Evolutionary conservation across 1,140 invertebrate genomes (phyloP).

Genomic region (Ceratina australensis): DNA sequence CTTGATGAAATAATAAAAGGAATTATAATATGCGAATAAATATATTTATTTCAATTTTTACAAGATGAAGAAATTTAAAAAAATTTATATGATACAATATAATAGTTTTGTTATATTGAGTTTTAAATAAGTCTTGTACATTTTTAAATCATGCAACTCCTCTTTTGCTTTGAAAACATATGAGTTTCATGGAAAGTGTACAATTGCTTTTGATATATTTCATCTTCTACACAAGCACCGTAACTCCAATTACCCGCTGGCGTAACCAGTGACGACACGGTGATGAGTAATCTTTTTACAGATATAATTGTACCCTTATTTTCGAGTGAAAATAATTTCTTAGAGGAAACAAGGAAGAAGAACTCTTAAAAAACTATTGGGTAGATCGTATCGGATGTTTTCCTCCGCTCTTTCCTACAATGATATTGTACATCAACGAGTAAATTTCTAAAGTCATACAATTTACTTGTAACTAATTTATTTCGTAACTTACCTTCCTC

Average conservation of each 20-base stretch:
- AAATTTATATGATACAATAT: too few relatives aligned
- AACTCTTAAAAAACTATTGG: neutral
- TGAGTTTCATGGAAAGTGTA: slow-evolving; percentile 29
- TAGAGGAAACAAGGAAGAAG: too few relatives aligned
- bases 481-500: neutral
- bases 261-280: slow-evolving; percentile 64
- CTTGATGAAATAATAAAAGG: too few relatives aligned
- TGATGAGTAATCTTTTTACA: slow-evolving; percentile 47
- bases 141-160: too few relatives aligned
- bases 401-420: neutral
- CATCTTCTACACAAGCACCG: slow-evolving; percentile 53
- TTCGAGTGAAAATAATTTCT: slow-evolving; percentile 2
- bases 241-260: slow-evolving; percentile 63
- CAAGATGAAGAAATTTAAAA: too few relatives aligned
- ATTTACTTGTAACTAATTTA: too few relatives aligned
- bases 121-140: too few relatives aligned
- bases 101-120: too few relatives aligned
- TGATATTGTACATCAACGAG: too few relatives aligned
- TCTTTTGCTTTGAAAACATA: slow-evolving; percentile 25
- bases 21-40: too few relatives aligned
- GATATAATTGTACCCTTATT: slow-evolving; percentile 50
- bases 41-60: too few relatives aligned
- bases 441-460: too few relatives aligned
- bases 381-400: neutral
- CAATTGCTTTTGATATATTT: slow-evolving; percentile 19